phyloP scores from a whole-genome alignment of 2,888 invertebrate species.

The Rhagium mordax region DNA sequence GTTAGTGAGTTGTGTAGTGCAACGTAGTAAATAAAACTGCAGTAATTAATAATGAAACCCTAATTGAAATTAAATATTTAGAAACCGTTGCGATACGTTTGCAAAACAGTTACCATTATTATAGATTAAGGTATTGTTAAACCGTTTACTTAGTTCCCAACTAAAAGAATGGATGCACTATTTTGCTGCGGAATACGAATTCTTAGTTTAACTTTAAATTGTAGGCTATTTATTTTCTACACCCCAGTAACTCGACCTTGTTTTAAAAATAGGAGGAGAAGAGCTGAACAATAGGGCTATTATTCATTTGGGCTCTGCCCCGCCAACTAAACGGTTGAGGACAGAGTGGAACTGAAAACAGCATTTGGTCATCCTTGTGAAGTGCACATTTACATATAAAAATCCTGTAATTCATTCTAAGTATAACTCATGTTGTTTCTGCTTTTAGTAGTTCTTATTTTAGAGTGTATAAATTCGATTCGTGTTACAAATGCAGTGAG shows the following conservation, averaged over 20 bases:
- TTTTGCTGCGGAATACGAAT: constrained; percentile 20
- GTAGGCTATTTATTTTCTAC: constrained; percentile 43
- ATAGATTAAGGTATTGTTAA: constrained; percentile 29
- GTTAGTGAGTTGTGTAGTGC: constrained; percentile 40
- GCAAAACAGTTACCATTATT: constrained; percentile 14
- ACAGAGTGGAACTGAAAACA: not conserved
- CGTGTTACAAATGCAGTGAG: too few relatives aligned
- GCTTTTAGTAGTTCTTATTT: too few relatives aligned
- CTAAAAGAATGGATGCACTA: constrained; percentile 21
- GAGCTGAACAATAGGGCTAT: constrained; percentile 31
- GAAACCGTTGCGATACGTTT: constrained; percentile 18
- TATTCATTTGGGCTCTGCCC: constrained; percentile 8
- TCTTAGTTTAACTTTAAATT: constrained; percentile 38
- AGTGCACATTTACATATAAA: too few relatives aligned
- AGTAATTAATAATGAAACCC: constrained; percentile 4
- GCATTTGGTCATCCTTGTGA: not conserved
- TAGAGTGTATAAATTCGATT: too few relatives aligned
- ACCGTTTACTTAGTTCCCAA: constrained; percentile 16
- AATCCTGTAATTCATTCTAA: too few relatives aligned
- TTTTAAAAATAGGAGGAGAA: constrained; percentile 25
- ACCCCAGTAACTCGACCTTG: constrained; percentile 31
- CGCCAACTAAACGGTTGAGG: not conserved
- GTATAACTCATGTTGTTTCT: too few relatives aligned
- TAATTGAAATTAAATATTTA: constrained; percentile 25
- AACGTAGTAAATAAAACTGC: constrained; percentile 9